Evolutionary conservation across 2,797 vertebrate genomes (phyloP).

Genomic region (Nannoperca australis): DNA sequence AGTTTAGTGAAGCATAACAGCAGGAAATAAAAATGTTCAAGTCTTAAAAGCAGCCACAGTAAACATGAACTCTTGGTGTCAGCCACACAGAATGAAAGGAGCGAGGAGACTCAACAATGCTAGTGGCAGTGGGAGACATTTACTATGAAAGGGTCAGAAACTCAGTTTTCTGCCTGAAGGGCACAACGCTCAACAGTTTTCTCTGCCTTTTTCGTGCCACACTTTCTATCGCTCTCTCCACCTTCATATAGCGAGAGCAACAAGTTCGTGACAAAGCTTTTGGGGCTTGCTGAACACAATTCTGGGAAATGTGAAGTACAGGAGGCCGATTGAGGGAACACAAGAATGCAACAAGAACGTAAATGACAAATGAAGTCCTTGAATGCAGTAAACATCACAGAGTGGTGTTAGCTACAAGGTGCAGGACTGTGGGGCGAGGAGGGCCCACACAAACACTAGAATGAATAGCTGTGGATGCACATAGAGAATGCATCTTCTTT

Average conservation of each 20-base stretch:
- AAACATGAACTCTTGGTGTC: not conserved
- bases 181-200: not conserved
- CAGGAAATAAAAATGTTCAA: not conserved
- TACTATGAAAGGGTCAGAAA: constrained; percentile 18
- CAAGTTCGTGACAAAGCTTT: not conserved
- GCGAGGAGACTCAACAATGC: not conserved
- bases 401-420: not conserved
- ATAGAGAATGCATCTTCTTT: too few relatives aligned
- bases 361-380: not conserved
- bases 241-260: not conserved
- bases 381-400: not conserved
- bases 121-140: not conserved
- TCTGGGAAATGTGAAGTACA: constrained; percentile 12
- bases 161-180: not conserved
- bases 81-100: not conserved
- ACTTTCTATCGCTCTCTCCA: not conserved
- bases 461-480: too few relatives aligned
- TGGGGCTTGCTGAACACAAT: not conserved
- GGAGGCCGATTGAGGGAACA: not conserved
- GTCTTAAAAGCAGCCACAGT: not conserved
- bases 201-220: not conserved
- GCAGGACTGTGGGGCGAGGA: too few relatives aligned
- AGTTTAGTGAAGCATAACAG: not conserved
- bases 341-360: not conserved
- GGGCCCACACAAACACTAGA: too few relatives aligned